These are phyloP conservation scores for Apocrypta bakeri DNA, from an alignment of 1,140 invertebrate species.

Conservation along the genomic window DNA sequence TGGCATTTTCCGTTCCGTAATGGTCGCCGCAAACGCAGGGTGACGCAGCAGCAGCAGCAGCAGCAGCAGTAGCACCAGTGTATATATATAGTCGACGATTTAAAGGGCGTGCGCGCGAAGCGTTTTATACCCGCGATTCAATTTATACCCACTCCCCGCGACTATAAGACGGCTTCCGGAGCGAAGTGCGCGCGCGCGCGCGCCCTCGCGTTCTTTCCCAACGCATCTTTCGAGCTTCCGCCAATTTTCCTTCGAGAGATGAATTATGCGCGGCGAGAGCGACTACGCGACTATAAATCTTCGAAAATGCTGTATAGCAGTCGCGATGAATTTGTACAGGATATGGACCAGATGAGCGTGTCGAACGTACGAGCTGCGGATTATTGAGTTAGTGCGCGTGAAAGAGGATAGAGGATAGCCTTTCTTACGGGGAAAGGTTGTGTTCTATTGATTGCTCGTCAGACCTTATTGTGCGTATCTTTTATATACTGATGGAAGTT, in stretches of 20 bases:
- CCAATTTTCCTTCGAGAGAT: not conserved
- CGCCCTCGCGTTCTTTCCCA: constrained; percentile 55
- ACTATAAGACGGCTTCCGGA: constrained; percentile 57
- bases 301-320: not conserved
- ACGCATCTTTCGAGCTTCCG: constrained; percentile 12
- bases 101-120: constrained; percentile 72
- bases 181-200: too few relatives aligned
- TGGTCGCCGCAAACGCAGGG: constrained; percentile 55
- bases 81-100: constrained; percentile 57
- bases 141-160: constrained; percentile 65
- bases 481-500: too few relatives aligned
- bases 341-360: not conserved
- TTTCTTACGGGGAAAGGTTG: too few relatives aligned
- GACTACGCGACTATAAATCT: not conserved
- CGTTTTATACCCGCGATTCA: constrained; percentile 70
- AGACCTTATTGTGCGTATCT: too few relatives aligned
- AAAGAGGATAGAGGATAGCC: too few relatives aligned
- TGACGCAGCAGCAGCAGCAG: constrained; percentile 44
- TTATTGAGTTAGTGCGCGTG: not conserved
- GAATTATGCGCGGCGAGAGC: not conserved
- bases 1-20: constrained; percentile 70
- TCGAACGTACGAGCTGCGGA: not conserved
- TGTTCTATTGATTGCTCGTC: too few relatives aligned
- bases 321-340: not conserved
- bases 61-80: constrained; percentile 26